These are phyloP conservation scores for human DNA, from an alignment of 2,113 vertebrate genomes.

Conservation along the genomic window DNA sequence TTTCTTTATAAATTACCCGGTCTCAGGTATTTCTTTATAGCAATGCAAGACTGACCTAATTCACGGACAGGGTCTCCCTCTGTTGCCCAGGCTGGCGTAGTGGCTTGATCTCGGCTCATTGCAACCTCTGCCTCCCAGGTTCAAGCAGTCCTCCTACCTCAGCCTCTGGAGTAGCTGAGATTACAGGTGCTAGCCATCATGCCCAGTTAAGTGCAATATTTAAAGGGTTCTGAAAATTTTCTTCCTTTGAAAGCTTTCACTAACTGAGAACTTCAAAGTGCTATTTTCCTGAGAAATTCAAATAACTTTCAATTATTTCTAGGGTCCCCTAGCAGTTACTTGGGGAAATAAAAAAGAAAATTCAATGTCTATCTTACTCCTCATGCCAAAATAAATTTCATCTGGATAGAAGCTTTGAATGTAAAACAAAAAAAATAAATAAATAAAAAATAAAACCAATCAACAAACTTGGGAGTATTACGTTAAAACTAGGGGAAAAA, in stretches of 20 bases:
- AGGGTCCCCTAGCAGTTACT: not conserved
- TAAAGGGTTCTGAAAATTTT: not conserved
- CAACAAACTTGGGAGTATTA: not conserved
- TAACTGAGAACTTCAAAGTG: not conserved
- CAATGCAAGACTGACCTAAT: too few species aligned
- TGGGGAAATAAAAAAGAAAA: not conserved
- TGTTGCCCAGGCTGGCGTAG: too few species aligned
- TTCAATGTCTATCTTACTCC: not conserved
- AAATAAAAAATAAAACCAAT: not conserved
- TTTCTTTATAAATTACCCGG: too few species aligned
- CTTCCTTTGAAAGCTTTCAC: conserved; percentile 34
- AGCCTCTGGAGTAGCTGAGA: too few species aligned
- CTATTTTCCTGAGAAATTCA: conserved; percentile 5
- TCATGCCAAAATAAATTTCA: conserved; percentile 23
- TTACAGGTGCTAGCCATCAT: too few species aligned
- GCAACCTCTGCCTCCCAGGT: too few species aligned
- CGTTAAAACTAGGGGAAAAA: conserved; percentile 16
- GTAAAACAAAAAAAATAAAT: not conserved
- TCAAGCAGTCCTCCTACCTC: too few species aligned
- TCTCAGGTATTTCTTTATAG: too few species aligned
- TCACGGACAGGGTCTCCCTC: too few species aligned
- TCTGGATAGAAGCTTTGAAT: conserved; percentile 39
- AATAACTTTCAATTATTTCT: conserved; percentile 32
- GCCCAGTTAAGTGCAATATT: not conserved
- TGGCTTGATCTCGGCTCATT: too few species aligned